A percentile compares a stretch with the other conserved stretches of the same genome.
These are phyloP conservation scores for Erannis defoliaria DNA, from an alignment of 2,888 invertebrate species.

Conservation along the genomic window DNA sequence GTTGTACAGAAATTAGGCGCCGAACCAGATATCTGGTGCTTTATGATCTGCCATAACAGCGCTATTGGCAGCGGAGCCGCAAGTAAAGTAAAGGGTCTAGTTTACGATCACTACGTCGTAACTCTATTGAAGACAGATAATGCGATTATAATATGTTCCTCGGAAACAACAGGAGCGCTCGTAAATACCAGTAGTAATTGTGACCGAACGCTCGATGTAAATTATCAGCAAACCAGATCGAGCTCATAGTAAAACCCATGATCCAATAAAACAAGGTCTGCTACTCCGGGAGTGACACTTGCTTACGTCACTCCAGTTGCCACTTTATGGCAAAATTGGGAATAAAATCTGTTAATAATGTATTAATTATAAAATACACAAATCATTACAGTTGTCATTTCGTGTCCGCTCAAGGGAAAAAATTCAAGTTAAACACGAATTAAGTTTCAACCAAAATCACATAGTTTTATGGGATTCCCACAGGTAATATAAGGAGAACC, in stretches of 20 bases:
- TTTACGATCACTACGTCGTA: constrained; percentile 44
- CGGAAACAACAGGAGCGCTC: constrained; percentile 27
- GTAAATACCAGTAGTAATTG: constrained; percentile 17
- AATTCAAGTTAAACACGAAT: too few species aligned
- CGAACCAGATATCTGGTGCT: constrained; percentile 36
- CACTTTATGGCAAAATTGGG: too few species aligned
- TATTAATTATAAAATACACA: too few species aligned
- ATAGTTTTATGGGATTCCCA: too few species aligned
- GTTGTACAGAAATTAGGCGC: constrained; percentile 32
- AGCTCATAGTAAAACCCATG: neutral
- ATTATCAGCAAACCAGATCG: constrained; percentile 3
- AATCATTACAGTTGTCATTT: too few species aligned
- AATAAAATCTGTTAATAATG: too few species aligned
- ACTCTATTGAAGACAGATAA: constrained; percentile 42
- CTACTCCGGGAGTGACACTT: too few species aligned
- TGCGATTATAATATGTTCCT: constrained; percentile 33
- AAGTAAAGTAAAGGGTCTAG: constrained; percentile 39
- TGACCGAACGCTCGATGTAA: constrained; percentile 4
- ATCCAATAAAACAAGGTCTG: too few species aligned
- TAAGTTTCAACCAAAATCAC: too few species aligned
- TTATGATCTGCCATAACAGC: constrained; percentile 38
- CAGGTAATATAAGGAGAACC: too few species aligned
- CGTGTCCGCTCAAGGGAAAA: too few species aligned
- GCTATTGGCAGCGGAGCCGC: constrained; percentile 36
- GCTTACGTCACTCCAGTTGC: too few species aligned